Conservation (phyloP, 2,888 invertebrate genomes). For the Phortica magna region DNA sequence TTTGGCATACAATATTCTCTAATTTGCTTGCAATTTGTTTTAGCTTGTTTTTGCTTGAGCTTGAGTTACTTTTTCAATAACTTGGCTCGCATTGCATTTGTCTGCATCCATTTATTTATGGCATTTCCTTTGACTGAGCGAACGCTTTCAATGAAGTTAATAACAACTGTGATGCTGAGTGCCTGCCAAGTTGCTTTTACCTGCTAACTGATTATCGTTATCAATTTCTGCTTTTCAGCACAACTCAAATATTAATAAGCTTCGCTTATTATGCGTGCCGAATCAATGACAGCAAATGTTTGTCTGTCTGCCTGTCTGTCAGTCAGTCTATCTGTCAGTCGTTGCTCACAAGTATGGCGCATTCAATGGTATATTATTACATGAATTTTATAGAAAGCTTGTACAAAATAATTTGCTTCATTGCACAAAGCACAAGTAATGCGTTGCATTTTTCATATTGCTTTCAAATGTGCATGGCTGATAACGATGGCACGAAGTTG, state of each 20-base stretch:
- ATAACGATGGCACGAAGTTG: background rate
- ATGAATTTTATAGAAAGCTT: background rate
- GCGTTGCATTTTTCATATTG: background rate
- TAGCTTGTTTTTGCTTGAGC: constrained; percentile 1
- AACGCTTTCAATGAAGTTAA: background rate
- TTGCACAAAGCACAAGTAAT: constrained; percentile 13
- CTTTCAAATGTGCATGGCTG: background rate
- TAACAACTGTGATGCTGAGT: background rate
- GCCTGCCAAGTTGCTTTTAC: background rate
- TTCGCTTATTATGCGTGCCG: constrained; percentile 61
- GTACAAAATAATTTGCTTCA: constrained; percentile 27
- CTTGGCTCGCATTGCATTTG: constrained; percentile 50
- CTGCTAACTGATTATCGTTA: constrained; percentile 38
- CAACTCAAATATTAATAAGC: constrained; percentile 67
- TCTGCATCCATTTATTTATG: constrained; percentile 15
- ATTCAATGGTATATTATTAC: background rate
- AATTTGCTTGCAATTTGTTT: constrained; percentile 11
- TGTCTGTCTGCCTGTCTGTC: background rate
- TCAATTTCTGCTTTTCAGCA: constrained; percentile 42
- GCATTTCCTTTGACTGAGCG: constrained; percentile 3
- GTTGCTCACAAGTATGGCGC: background rate
- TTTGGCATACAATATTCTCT: constrained; percentile 24
- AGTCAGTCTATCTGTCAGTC: background rate
- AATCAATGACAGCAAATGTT: background rate
- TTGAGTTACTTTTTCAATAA: constrained; percentile 53